phyloP scores from a whole-genome alignment of 1,140 invertebrate species.

The Drosophila rufa region DNA sequence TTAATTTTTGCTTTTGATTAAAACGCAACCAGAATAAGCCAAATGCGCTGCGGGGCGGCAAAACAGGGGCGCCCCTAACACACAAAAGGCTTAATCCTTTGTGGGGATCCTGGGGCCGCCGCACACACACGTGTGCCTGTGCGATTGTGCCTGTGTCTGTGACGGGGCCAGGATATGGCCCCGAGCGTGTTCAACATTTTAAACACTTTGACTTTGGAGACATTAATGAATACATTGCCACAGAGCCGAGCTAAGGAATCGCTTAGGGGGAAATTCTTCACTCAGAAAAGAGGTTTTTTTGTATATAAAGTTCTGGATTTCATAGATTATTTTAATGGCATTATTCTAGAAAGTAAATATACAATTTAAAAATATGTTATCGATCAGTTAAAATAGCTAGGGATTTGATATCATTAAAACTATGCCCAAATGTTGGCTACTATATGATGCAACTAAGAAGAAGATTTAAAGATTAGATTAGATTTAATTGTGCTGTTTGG shows the following conservation, averaged over 20 bases:
- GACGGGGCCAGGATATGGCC: constrained; percentile 36
- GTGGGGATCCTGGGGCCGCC: constrained; percentile 17
- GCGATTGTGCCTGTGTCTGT: constrained; percentile 14
- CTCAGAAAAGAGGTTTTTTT: neutral
- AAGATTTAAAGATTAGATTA: too few relatives aligned
- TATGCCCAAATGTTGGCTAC: too few relatives aligned
- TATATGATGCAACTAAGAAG: too few relatives aligned
- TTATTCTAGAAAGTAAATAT: too few relatives aligned
- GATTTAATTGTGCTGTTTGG: too few relatives aligned
- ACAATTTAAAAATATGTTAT: too few relatives aligned
- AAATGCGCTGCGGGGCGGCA: constrained; percentile 19
- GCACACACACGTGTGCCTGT: constrained; percentile 13
- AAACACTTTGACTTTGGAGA: constrained; percentile 74
- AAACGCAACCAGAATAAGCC: constrained; percentile 53
- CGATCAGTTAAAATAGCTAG: too few relatives aligned
- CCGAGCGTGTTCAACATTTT: constrained; percentile 72
- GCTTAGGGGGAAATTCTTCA: neutral
- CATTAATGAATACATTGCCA: constrained; percentile 74
- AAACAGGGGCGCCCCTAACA: constrained; percentile 19
- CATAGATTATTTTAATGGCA: too few relatives aligned
- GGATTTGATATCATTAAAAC: too few relatives aligned
- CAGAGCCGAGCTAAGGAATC: neutral
- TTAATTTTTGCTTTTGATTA: constrained; percentile 74
- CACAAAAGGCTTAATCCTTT: constrained; percentile 48
- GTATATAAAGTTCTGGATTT: neutral